Percentiles rank a stretch among this genome's conserved stretches.
phyloP scores from a whole-genome alignment of 2,113 vertebrate species.

The Sardina pilchardus region DNA sequence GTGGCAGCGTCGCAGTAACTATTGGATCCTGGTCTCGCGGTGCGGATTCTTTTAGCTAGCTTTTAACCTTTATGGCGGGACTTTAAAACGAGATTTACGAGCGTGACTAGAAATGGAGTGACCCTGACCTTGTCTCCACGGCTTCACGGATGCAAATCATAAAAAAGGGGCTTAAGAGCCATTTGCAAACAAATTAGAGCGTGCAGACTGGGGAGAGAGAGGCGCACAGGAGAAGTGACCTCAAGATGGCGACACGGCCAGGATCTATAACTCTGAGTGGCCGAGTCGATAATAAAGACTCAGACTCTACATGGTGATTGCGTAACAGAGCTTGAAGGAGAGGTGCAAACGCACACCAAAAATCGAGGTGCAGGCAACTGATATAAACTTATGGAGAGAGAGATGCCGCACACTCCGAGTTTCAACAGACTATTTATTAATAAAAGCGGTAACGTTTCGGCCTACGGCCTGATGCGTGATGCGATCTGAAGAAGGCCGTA shows the following conservation, averaged over 20 bases:
- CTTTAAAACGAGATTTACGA: slow-evolving; percentile 6
- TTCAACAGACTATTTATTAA: too few relatives aligned
- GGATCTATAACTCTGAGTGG: not conserved
- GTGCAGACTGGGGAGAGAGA: not conserved
- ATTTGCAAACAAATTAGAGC: not conserved
- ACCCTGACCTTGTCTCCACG: not conserved
- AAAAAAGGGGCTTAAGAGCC: not conserved
- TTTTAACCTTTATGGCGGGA: not conserved
- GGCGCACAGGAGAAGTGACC: not conserved
- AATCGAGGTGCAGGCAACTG: too few relatives aligned
- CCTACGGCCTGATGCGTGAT: too few relatives aligned
- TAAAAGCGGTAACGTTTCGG: too few relatives aligned
- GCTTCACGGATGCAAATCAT: not conserved
- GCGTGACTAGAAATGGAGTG: not conserved
- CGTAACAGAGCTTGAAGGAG: not conserved
- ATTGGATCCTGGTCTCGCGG: not conserved
- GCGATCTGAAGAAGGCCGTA: too few relatives aligned
- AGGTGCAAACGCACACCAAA: too few relatives aligned
- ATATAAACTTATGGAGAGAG: too few relatives aligned
- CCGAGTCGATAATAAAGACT: not conserved
- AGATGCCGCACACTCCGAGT: too few relatives aligned
- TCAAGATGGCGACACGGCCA: not conserved
- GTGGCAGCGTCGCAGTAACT: not conserved
- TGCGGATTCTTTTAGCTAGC: not conserved
- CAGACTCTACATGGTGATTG: not conserved